Conservation (phyloP, 2,888 invertebrate genomes). For the Terebella lapidaria region DNA sequence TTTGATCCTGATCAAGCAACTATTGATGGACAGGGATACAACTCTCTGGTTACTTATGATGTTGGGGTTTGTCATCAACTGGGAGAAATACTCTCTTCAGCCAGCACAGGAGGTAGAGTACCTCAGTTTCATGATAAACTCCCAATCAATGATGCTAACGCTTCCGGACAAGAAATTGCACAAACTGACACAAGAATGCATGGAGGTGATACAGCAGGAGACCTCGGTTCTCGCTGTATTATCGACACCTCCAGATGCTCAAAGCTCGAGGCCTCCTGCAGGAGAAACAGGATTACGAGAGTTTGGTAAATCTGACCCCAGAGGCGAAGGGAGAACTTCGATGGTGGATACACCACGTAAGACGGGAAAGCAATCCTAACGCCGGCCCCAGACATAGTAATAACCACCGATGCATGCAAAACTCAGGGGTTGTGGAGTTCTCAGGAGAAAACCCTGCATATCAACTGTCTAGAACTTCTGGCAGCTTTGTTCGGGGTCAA, state of each 20-base stretch:
- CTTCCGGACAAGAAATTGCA: background rate
- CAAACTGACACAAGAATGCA: background rate
- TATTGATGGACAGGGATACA: background rate
- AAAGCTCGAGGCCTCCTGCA: background rate
- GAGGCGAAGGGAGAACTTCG: background rate
- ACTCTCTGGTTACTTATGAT: background rate
- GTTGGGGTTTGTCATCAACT: background rate
- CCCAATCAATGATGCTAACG: background rate
- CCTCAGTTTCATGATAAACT: background rate
- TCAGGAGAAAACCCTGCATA: background rate
- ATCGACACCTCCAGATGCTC: background rate
- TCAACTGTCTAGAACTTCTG: background rate
- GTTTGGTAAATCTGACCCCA: background rate
- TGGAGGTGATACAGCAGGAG: background rate
- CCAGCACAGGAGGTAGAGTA: no score
- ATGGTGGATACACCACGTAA: background rate
- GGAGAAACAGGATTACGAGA: background rate
- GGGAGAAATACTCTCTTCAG: background rate
- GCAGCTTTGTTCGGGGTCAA: background rate
- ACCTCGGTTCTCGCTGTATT: background rate
- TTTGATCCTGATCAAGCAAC: background rate
- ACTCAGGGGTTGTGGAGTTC: background rate
- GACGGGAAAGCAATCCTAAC: background rate
- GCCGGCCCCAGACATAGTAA: background rate
- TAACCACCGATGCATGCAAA: no score